Evolutionary conservation across 2,888 invertebrate genomes (phyloP), one percentile per base, ranked within the genome.

Genomic region (Plemyria rubiginata): DNA sequence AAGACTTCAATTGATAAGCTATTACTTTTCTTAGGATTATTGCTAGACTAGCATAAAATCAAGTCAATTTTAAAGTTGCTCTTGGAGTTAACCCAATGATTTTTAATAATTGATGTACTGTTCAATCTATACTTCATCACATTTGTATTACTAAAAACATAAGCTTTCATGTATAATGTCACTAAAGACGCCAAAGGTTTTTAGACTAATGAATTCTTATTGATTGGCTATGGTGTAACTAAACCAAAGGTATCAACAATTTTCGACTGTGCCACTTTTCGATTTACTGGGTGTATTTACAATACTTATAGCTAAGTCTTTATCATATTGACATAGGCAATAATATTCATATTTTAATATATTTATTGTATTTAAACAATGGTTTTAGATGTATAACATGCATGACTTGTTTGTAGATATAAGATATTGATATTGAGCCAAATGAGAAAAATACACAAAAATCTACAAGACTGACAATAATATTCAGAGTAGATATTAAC

Each of bases 401-500:
- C 90, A 90, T 90, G 89, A 87, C 81, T 90, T 87, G 84, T 89
- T 88, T 84, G 78, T 89, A 90, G 80, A 76, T 79, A 81, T 89
- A 85, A 86, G 75, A 84, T 81, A 61, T 80, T 79, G 72, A 85
- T 84, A 86, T 87, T 87, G 90, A 92, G 91, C 90, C 90, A 90
- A 90, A 87, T 83, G 79, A 80, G 82, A 65, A 83, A 82, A 84
- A 55, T 81, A 86, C 86, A 87, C 87, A 90, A 88, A 64, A 91
- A 90, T 90, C 87, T 91, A 89, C 90, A 92, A 92, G 92, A 92
- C 92, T 92, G 92, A 92, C 88, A 87, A 89, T 90, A 92, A 92
- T 91, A 91, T 90, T 92, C 91, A 91, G 87, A 92, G 86, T 90
- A 91, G 91, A 87, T 89, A 86, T 83, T 88, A 90, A 88, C 80